Base-by-base conservation (phyloP, 1,140 invertebrate genomes). In the Drosophila willistoni region DNA sequence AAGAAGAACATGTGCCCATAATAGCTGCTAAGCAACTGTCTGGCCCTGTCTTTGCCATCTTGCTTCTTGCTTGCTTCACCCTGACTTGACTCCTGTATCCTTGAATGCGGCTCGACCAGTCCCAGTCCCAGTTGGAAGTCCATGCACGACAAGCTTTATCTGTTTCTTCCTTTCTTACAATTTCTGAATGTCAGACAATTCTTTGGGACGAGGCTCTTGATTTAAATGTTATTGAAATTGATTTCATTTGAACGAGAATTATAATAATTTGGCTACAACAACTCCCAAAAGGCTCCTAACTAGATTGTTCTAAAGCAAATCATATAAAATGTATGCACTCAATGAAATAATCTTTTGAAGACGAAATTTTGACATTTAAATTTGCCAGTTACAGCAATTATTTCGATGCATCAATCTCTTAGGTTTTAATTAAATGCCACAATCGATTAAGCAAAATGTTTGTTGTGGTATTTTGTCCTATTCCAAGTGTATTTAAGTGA, bases 201-300 rank as follows among this genome's bases (percentile, higher is more conserved):
- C 73, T 59, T 74, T 70, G 56, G 56, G 22, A 64, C 64, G 41
- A 60, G 73, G 34, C 72, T 65, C 84, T 76, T 73, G 71, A 81
- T 79, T 89, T 83, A 84, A 90, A 89, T 84, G 84, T 77, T 78
- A 81, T 72, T 81, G 73, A 89, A 89, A 89, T 89, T 89, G 84
- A 89, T 90, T 89, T 89, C 67, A 89, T 89, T 89, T 89, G 67
- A 79, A 71, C 71, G 59, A 71, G 84, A 89, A 89, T 89, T 89
- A 90, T 89, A 71, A 87, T 87, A 87, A 77, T 89, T 70, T 68
- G 17, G 44, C 9, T 22, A 22, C 44, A 22, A 22, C 44, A 22
- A 51, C 19, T 51, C 44, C 44, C 44, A 19, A 22, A 51, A 51
- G 44, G 17, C 17, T 51, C 44, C 44, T 51, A 51, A 51, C 17